These are phyloP conservation scores for Philopotamus ludificatus DNA, from an alignment of 1,140 invertebrate species.

Conservation along the genomic window DNA sequence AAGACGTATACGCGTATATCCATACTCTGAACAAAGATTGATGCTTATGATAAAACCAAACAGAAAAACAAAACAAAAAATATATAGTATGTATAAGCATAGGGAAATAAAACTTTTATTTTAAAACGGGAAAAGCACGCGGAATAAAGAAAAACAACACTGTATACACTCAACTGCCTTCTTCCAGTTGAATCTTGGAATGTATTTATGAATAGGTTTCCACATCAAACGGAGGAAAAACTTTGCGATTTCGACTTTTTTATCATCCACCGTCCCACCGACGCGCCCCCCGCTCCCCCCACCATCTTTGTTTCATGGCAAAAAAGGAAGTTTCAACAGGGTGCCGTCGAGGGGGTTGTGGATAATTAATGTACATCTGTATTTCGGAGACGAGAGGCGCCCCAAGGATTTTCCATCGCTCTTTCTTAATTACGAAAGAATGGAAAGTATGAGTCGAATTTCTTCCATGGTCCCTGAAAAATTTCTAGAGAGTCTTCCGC, in stretches of 20 bases:
- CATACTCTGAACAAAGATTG: too few species aligned
- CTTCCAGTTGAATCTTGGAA: slow-evolving; percentile 5
- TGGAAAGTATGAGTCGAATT: slow-evolving; percentile 5
- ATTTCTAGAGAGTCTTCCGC: background rate
- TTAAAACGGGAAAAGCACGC: slow-evolving; percentile 1
- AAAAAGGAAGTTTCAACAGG: slow-evolving; percentile 7
- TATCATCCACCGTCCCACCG: too few species aligned
- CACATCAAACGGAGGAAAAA: slow-evolving; percentile 34
- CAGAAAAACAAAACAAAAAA: background rate
- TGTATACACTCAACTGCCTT: background rate
- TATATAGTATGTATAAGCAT: too few species aligned
- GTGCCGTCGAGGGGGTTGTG: background rate
- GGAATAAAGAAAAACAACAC: background rate
- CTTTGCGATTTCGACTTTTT: slow-evolving; percentile 30
- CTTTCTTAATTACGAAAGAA: slow-evolving; percentile 28
- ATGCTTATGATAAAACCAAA: background rate
- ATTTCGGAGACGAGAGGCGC: background rate
- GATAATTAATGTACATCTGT: slow-evolving; percentile 27
- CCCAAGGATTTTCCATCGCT: slow-evolving; percentile 19
- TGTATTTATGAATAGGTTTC: slow-evolving; percentile 39
- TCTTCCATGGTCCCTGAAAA: background rate
- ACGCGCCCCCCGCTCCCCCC: background rate
- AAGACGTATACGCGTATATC: too few species aligned
- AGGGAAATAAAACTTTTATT: slow-evolving; percentile 7
- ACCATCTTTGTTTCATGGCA: background rate